Conservation (phyloP, 2,888 invertebrate genomes). For the Epinotia ramella region DNA sequence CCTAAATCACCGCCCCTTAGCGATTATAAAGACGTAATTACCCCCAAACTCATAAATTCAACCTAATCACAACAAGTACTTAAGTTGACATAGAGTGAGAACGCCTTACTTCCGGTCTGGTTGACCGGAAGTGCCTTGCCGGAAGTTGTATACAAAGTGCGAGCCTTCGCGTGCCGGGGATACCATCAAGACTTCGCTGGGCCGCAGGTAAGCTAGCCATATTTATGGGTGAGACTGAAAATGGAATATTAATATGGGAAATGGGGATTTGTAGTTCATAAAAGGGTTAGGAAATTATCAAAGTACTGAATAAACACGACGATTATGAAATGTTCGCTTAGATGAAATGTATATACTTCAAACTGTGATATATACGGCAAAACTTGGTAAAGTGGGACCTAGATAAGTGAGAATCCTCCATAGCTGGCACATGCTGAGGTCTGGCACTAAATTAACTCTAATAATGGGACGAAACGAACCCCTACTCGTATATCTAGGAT, state of each 20-base stretch:
- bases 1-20: constrained; percentile 35
- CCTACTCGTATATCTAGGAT: too few species aligned
- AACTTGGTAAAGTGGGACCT: too few species aligned
- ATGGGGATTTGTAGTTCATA: constrained; percentile 28
- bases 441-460: too few species aligned
- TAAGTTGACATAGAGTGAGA: constrained; percentile 46
- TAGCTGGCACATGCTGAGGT: too few species aligned
- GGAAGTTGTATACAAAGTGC: constrained; percentile 46
- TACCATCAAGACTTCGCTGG: constrained; percentile 21
- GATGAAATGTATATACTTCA: too few species aligned
- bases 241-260: constrained; percentile 43
- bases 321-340: not conserved
- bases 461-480: too few species aligned
- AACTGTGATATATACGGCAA: too few species aligned
- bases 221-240: constrained; percentile 36
- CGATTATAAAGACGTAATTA: constrained; percentile 45
- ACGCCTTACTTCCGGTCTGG: constrained; percentile 42
- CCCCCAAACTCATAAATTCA: constrained; percentile 37
- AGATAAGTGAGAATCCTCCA: too few species aligned
- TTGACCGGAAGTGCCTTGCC: constrained; percentile 41
- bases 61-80: constrained; percentile 45
- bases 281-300: constrained; percentile 11
- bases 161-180: constrained; percentile 43
- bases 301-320: not conserved
- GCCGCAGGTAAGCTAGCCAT: constrained; percentile 18